phyloP scores from a whole-genome alignment of 2,113 vertebrate genomes.

The Atlantisia rogersi region DNA sequence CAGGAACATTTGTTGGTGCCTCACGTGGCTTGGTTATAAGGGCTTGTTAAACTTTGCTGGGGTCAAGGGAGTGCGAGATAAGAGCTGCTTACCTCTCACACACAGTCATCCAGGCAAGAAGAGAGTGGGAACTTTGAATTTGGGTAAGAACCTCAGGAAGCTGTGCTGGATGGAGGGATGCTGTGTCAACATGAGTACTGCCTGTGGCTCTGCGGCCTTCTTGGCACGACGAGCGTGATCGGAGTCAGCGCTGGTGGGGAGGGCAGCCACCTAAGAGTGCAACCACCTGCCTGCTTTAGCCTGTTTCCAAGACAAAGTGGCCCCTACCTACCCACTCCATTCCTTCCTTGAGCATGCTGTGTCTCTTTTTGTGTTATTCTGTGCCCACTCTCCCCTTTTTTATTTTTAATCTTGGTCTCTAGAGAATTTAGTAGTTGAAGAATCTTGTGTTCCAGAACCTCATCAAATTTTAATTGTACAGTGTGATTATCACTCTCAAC shows the following conservation, averaged over 20 bases:
- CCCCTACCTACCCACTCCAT: background rate
- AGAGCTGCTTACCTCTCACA: background rate
- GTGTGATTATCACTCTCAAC: background rate
- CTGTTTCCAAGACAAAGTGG: background rate
- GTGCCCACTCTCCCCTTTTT: too few species aligned
- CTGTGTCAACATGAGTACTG: too few species aligned
- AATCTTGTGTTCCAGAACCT: background rate
- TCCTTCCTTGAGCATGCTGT: background rate
- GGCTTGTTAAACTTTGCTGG: background rate
- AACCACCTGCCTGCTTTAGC: background rate
- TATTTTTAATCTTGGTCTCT: background rate
- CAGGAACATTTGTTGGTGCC: background rate
- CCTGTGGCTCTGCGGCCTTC: background rate
- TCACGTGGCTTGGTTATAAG: background rate
- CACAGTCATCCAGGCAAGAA: background rate
- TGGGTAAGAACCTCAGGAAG: background rate
- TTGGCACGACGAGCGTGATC: accelerated
- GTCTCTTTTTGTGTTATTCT: background rate
- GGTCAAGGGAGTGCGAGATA: background rate
- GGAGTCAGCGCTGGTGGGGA: background rate
- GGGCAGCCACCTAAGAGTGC: background rate
- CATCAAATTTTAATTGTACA: background rate
- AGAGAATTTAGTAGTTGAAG: background rate
- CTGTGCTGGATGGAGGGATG: background rate
- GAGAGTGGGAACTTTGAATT: background rate